A percentile compares a stretch with the other conserved stretches of the same genome.
Evolutionary conservation across 2,797 vertebrate genomes (phyloP).

Genomic region (Ibycter americanus): DNA sequence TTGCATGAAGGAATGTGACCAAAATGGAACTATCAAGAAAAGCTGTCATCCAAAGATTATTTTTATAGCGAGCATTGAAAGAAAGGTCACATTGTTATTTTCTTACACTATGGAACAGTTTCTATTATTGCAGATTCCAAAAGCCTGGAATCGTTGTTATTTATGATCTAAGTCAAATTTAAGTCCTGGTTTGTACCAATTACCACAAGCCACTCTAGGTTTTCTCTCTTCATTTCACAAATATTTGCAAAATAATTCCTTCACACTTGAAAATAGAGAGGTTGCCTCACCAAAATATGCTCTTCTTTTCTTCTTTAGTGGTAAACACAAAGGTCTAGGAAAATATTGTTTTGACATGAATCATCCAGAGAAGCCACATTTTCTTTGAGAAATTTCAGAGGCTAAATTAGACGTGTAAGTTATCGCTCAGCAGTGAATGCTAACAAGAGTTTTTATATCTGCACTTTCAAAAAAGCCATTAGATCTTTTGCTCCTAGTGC

Average conservation of each 20-base stretch:
- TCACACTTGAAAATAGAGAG: slow-evolving; percentile 6
- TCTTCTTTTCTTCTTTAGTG: not conserved
- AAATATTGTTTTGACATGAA: not conserved
- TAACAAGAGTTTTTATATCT: not conserved
- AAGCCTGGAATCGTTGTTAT: slow-evolving; percentile 39
- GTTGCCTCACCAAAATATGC: not conserved
- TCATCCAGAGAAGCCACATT: not conserved
- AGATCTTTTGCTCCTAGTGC: not conserved
- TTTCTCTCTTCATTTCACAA: slow-evolving; percentile 18
- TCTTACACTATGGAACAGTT: slow-evolving; percentile 49
- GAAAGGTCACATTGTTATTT: slow-evolving; percentile 64
- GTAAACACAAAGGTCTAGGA: not conserved
- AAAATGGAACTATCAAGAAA: slow-evolving; percentile 57
- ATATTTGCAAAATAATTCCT: slow-evolving; percentile 17
- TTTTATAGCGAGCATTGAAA: slow-evolving; percentile 34
- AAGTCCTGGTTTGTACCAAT: slow-evolving; percentile 18
- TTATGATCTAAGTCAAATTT: slow-evolving; percentile 46
- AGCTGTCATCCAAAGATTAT: slow-evolving; percentile 36
- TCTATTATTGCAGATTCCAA: slow-evolving; percentile 46
- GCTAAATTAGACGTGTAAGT: not conserved
- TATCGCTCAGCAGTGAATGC: not conserved
- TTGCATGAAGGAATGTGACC: not conserved
- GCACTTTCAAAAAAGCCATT: not conserved
- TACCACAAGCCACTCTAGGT: slow-evolving; percentile 1
- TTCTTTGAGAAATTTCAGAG: not conserved